Base-by-base conservation (phyloP, 2,113 vertebrate genomes). In the Peucedramus taeniatus region DNA sequence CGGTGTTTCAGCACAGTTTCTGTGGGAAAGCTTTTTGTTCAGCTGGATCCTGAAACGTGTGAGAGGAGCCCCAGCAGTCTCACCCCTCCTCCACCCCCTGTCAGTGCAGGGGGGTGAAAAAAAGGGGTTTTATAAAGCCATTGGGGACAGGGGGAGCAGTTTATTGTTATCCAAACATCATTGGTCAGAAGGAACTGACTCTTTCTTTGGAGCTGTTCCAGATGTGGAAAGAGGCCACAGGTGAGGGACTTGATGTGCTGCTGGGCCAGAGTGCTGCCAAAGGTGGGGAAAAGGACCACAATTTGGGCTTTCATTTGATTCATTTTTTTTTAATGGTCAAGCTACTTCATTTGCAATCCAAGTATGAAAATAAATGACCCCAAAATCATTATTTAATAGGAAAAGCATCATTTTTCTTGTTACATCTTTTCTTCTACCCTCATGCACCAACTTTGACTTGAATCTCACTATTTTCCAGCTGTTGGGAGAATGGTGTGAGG, bases 61-160 rank as follows among this genome's bases (percentile, higher is more conserved):
- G 78, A 78, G 40, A 93, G 75, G 87, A 95, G 45, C 76, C 93
- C 49, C 14, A 14, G 22, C 26, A 50, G 10, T 56, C 57, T 74
- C 59, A 0, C 5, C 70, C 27, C 65, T 51, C 54, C 44, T 53
- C 22, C n/a, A 3, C 27, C 40, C 40, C 37, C 3, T 26, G 45
- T 14, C 53, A 15, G 17, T n/a, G 69, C 18, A 56, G 19, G 18
- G 18, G 24, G 24, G 30, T 5, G 10, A 23, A 61, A 37, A 18
- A 18, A 40, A 39, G 20, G 28, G 11, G 5, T 5, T 39, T 22
- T 6, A 4, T 4, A 19, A 18, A 66, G 49, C 3, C 2, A 5
- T 0, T 6, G 11, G 8, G 21, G 18, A 4, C 2, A 2, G 11
- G 11, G 21, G 26, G 4, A 28, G 47, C 53, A 37, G 68, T 45